Evolutionary conservation across 2,888 invertebrate genomes (phyloP).

Genomic region (Augiades crinisus): DNA sequence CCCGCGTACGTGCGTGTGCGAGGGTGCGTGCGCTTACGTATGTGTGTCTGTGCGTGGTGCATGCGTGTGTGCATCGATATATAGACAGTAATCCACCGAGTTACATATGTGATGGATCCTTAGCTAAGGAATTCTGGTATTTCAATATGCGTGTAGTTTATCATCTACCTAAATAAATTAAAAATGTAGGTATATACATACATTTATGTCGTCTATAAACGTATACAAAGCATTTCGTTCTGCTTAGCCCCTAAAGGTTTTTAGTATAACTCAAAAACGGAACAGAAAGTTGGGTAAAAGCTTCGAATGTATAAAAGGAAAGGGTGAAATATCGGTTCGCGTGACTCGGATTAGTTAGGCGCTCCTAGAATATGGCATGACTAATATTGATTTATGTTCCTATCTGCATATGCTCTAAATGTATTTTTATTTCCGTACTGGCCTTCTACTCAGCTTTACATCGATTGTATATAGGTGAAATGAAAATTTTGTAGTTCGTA

Average conservation of each 20-base stretch:
- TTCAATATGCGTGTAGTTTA: too few species aligned
- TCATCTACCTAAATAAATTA: too few species aligned
- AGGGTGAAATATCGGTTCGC: constrained; percentile 63
- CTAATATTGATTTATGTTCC: constrained; percentile 47
- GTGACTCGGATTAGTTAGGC: constrained; percentile 58
- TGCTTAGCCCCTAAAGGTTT: background rate
- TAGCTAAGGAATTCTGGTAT: too few species aligned
- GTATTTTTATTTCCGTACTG: background rate
- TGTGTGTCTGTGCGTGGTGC: too few species aligned
- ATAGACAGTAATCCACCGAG: too few species aligned
- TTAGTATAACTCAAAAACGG: background rate
- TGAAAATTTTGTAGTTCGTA: background rate
- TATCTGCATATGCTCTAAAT: constrained; percentile 31
- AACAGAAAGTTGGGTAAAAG: background rate
- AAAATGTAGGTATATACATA: too few species aligned
- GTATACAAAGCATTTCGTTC: too few species aligned
- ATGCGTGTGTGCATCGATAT: too few species aligned
- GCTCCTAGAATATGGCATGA: constrained; percentile 41
- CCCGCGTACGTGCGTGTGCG: too few species aligned
- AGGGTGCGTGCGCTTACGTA: too few species aligned
- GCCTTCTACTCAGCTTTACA: background rate
- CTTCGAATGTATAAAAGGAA: constrained; percentile 27
- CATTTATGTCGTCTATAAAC: too few species aligned
- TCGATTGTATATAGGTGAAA: background rate
- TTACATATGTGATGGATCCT: too few species aligned